Percentiles rank a stretch among this genome's conserved stretches.
These are phyloP conservation scores for Poeciliopsis prolifica DNA, from an alignment of 2,113 vertebrate species.

Conservation along the genomic window DNA sequence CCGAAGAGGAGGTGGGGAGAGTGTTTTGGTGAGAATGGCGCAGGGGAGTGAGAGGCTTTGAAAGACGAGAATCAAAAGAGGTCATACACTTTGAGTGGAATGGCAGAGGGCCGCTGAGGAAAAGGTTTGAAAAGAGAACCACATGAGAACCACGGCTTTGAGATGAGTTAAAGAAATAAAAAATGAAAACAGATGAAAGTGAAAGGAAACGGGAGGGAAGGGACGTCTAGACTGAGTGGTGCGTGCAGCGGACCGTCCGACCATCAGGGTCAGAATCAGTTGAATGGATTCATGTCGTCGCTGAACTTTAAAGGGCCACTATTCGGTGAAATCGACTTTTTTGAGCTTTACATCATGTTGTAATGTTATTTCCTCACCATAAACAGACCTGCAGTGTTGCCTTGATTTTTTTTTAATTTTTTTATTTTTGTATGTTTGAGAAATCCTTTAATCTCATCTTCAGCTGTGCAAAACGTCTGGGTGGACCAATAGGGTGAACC, in stretches of 20 bases:
- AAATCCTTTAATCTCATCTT: no score
- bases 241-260: not conserved
- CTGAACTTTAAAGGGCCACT: not conserved
- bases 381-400: no score
- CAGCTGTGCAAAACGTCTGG: no score
- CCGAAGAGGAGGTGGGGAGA: not conserved
- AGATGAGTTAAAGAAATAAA: conserved; percentile 8
- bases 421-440: no score
- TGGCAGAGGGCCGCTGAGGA: conserved; percentile 4
- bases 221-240: conserved; percentile 9
- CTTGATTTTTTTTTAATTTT: no score
- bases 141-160: conserved; percentile 5
- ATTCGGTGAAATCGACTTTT: no score
- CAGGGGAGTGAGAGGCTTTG: conserved; percentile 2
- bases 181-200: conserved; percentile 25
- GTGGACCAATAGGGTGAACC: no score
- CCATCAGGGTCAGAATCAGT: not conserved
- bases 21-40: not conserved
- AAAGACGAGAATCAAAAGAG: conserved; percentile 28
- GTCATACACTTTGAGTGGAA: conserved; percentile 9
- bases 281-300: not conserved
- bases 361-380: no score
- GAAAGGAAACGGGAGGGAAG: conserved; percentile 16
- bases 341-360: no score
- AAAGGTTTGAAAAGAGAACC: conserved; percentile 24